phyloP scores from a whole-genome alignment of 92 coral and sea anemone genomes.

The Siderastrea siderea region DNA sequence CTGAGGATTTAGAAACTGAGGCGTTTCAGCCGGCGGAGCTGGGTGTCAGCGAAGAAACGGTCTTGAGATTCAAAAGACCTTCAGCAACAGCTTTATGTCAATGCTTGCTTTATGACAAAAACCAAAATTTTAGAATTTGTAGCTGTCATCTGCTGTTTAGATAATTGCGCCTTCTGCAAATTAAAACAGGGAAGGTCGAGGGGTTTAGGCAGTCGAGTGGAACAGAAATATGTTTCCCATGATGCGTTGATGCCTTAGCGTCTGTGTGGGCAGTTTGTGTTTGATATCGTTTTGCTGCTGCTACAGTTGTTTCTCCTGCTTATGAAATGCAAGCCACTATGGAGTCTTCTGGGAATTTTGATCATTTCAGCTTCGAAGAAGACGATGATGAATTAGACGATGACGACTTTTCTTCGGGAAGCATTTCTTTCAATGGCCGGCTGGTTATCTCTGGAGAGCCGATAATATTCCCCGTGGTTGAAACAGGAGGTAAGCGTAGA shows the following conservation, averaged over 20 bases:
- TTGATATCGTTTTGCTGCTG: too few relatives aligned
- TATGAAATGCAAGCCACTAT: background rate
- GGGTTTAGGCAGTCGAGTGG: too few relatives aligned
- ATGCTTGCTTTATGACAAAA: too few relatives aligned
- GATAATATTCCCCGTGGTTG: conserved; percentile 26
- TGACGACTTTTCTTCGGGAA: conserved; percentile 37
- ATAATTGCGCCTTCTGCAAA: too few relatives aligned
- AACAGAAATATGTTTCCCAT: background rate
- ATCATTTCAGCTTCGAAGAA: conserved; percentile 17
- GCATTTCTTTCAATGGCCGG: conserved; percentile 80
- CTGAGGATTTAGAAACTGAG: too few relatives aligned
- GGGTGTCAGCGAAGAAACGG: too few relatives aligned
- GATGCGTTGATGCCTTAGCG: background rate
- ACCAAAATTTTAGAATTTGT: too few relatives aligned
- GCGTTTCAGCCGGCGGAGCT: too few relatives aligned
- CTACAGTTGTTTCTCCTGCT: background rate
- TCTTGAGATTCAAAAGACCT: too few relatives aligned
- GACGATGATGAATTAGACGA: conserved; percentile 49
- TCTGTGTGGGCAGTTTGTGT: background rate
- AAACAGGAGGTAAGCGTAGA: conserved; percentile 20
- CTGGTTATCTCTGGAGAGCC: conserved; percentile 72
- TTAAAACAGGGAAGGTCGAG: too few relatives aligned
- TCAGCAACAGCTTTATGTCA: too few relatives aligned
- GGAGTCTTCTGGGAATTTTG: conserved; percentile 32
- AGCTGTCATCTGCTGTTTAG: too few relatives aligned